Percentiles rank a stretch among this genome's conserved stretches.
Conservation (phyloP, 35 echinoderm and acorn worm species). For the Diadema setosum region DNA sequence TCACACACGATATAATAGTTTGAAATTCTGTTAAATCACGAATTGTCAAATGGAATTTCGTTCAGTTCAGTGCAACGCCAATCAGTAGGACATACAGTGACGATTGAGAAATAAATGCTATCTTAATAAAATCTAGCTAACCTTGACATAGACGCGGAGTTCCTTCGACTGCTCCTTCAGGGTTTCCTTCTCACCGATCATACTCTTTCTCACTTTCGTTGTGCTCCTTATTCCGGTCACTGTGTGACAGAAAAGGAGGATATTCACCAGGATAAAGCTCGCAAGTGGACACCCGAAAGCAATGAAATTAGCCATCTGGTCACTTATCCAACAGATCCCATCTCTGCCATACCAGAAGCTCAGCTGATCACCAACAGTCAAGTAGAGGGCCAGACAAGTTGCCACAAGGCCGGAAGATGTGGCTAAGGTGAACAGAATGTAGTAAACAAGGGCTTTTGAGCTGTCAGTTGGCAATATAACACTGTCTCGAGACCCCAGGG, state of each 20-base stretch:
- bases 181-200: background rate
- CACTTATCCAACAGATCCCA: conserved; percentile 38
- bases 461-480: background rate
- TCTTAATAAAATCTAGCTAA: too few species aligned
- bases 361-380: background rate
- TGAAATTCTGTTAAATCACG: background rate
- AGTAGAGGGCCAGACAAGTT: background rate
- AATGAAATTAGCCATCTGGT: conserved; percentile 15
- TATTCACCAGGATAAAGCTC: conserved; percentile 28
- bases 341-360: conserved; percentile 32
- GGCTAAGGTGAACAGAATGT: background rate
- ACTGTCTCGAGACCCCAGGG: background rate
- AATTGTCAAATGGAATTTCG: background rate
- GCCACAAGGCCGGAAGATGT: background rate
- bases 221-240: conserved; percentile 23
- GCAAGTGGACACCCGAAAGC: conserved; percentile 44
- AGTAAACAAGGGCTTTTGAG: background rate
- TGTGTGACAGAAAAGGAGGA: conserved; percentile 21
- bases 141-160: conserved; percentile 30
- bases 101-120: too few species aligned
- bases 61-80: background rate
- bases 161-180: background rate
- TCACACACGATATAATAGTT: background rate
- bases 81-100: too few species aligned
- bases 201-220: background rate